phyloP scores from a whole-genome alignment of 2,888 invertebrate genomes.

The Hyposoter didymator region DNA sequence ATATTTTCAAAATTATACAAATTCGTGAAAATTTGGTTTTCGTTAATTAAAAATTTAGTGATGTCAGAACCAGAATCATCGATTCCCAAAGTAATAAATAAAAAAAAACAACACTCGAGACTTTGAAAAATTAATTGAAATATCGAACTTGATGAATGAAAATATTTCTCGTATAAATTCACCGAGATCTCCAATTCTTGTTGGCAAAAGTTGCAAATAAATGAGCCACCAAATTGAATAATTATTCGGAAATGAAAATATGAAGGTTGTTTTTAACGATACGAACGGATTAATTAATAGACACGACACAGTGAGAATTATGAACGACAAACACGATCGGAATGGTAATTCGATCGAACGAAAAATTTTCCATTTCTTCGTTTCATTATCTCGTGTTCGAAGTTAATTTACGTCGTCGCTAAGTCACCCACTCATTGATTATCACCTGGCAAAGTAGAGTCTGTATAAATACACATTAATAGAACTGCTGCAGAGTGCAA shows the following conservation, averaged over 20 bases:
- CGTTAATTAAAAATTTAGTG: background rate
- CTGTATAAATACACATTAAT: constrained; percentile 65
- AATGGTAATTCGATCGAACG: background rate
- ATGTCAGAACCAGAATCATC: background rate
- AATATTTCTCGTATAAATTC: background rate
- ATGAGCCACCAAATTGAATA: background rate
- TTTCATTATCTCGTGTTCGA: constrained; percentile 3
- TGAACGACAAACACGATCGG: background rate
- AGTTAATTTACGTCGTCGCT: background rate
- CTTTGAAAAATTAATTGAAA: background rate
- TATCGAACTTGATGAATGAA: background rate
- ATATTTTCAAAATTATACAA: background rate
- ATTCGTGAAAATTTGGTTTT: background rate
- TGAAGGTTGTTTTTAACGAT: background rate
- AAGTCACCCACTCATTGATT: constrained; percentile 57
- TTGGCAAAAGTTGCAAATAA: background rate
- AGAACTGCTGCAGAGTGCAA: constrained; percentile 36
- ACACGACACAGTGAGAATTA: background rate
- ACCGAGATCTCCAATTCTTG: background rate
- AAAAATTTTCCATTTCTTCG: constrained; percentile 16
- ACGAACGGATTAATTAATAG: background rate
- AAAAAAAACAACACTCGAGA: background rate
- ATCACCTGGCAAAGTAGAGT: constrained; percentile 75
- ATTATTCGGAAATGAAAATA: background rate
- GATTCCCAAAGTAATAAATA: background rate